Percentiles rank a stretch among this genome's conserved stretches.
These are phyloP conservation scores for Penaeus chinensis DNA, from an alignment of 1,140 invertebrate species.

Conservation along the genomic window DNA sequence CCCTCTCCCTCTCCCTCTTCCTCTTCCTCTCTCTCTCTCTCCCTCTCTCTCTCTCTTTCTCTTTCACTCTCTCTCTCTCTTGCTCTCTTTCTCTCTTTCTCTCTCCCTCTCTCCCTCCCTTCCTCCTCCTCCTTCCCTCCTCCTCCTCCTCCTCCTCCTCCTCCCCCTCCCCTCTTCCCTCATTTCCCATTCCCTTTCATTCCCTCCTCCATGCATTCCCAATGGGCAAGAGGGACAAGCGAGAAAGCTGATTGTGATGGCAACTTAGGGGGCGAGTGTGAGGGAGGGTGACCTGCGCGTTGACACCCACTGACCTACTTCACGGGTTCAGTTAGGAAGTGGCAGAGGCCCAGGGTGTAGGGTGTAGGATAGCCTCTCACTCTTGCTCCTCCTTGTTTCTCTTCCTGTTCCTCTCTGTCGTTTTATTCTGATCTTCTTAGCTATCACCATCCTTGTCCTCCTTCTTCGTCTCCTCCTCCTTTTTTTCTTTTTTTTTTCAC, in stretches of 20 bases:
- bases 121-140: neutral
- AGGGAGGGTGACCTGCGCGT: too few species aligned
- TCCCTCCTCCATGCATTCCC: neutral
- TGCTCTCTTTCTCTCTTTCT: neutral
- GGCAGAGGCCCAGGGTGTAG: too few species aligned
- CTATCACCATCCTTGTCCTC: neutral
- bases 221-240: too few species aligned
- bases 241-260: too few species aligned
- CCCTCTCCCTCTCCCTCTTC: neutral
- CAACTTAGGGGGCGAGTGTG: too few species aligned
- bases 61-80: too few species aligned
- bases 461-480: neutral
- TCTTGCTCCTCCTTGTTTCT: neutral
- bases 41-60: neutral
- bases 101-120: neutral
- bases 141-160: neutral
- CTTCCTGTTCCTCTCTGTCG: neutral
- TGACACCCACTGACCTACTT: too few species aligned
- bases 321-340: too few species aligned
- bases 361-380: neutral
- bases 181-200: too few species aligned
- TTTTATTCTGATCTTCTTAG: neutral
- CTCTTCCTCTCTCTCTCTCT: neutral
- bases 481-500: neutral
- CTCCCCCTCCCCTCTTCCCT: neutral